A percentile compares a stretch with the other conserved stretches of the same genome.
These are phyloP conservation scores for Beroe forskalii DNA, from an alignment of 37 sponge, comb jelly and placozoan species.

Conservation along the genomic window DNA sequence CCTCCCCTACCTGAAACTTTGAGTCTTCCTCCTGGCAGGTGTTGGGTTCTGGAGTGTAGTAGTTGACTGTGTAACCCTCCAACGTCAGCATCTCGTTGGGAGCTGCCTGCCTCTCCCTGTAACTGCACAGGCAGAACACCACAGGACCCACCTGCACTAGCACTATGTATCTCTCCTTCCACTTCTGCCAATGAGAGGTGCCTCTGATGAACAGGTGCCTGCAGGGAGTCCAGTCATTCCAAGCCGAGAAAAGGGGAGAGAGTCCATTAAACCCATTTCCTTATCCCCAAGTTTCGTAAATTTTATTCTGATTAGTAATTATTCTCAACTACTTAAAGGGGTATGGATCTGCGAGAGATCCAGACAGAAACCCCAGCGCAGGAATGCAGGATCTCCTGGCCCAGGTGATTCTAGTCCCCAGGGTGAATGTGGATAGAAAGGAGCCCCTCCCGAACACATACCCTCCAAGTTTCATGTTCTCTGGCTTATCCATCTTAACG, in stretches of 20 bases:
- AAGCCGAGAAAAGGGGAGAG: too few relatives aligned
- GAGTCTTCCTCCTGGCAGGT: constrained; percentile 10
- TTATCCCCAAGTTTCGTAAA: too few relatives aligned
- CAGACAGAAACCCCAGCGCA: too few relatives aligned
- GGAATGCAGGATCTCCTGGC: too few relatives aligned
- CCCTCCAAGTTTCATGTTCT: constrained; percentile 62
- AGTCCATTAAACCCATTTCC: too few relatives aligned
- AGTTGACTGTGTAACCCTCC: constrained; percentile 57
- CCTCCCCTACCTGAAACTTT: constrained; percentile 21
- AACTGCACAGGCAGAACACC: constrained; percentile 33
- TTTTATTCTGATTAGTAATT: too few relatives aligned
- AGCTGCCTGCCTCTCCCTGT: constrained; percentile 32
- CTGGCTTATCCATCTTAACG: constrained; percentile 45
- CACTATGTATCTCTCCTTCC: constrained; percentile 27
- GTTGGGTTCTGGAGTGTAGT: not conserved
- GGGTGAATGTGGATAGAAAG: not conserved
- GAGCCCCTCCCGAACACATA: not conserved
- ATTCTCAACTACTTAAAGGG: too few relatives aligned
- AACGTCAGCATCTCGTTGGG: constrained; percentile 31
- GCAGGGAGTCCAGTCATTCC: too few relatives aligned
- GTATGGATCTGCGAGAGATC: too few relatives aligned
- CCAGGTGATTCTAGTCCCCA: too few relatives aligned
- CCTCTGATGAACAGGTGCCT: constrained; percentile 19
- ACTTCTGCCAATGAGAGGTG: constrained; percentile 49
- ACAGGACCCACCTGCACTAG: constrained; percentile 17